phyloP scores from a whole-genome alignment of 2,797 vertebrate species.

The Microhierax caerulescens region DNA sequence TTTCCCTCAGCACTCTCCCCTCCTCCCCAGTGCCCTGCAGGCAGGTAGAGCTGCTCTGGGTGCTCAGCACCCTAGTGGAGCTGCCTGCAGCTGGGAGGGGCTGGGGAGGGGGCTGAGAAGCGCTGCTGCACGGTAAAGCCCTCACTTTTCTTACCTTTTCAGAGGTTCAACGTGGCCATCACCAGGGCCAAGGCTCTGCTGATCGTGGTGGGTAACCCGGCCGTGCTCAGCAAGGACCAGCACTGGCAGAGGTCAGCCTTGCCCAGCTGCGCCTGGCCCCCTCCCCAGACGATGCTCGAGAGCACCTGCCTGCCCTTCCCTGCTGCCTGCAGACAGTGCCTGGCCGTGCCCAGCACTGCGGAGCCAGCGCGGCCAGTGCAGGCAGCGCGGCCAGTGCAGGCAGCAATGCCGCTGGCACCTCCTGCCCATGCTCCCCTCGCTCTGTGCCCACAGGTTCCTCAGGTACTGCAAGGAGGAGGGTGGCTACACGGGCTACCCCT shows the following conservation, averaged over 20 bases:
- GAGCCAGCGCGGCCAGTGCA: not conserved
- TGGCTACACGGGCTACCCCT: constrained; percentile 60
- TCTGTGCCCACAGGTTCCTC: constrained; percentile 70
- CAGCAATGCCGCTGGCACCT: not conserved
- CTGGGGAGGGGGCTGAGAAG: rapidly evolving
- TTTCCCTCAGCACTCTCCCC: not conserved
- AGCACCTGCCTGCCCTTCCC: not conserved
- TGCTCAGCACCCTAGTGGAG: not conserved
- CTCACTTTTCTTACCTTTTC: not conserved
- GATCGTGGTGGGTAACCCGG: constrained; percentile 90
- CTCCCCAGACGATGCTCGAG: rapidly evolving
- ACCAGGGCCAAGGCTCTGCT: constrained; percentile 91
- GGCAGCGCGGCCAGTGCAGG: not conserved
- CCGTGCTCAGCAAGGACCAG: constrained; percentile 79
- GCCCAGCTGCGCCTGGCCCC: not conserved
- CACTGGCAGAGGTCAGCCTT: constrained; percentile 82
- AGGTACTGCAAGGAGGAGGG: constrained; percentile 70
- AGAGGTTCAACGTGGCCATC: constrained; percentile 95
- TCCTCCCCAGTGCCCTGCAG: not conserved
- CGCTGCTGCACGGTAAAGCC: not conserved
- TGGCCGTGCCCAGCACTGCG: rapidly evolving
- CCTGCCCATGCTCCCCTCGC: not conserved
- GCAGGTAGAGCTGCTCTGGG: not conserved
- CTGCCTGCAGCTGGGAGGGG: not conserved
- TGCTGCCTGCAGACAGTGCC: rapidly evolving